Percentiles rank a stretch among this genome's conserved stretches.
Evolutionary conservation across 1,140 invertebrate species (phyloP).

Genomic region (Rhopalosiphum padi): DNA sequence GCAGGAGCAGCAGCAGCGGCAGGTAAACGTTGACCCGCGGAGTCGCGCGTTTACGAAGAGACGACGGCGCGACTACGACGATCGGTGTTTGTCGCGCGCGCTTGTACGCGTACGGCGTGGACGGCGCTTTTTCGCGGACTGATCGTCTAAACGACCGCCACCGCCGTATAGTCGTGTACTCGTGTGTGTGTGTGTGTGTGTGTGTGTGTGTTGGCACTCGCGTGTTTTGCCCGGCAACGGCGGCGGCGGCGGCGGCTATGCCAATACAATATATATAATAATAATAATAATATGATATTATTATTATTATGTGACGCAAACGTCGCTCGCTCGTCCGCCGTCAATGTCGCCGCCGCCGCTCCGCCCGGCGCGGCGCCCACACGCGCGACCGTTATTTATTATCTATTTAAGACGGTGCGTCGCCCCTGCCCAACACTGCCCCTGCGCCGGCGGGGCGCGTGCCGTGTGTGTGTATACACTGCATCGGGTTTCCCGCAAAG

Average conservation of each 20-base stretch:
- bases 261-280: neutral
- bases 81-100: neutral
- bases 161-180: neutral
- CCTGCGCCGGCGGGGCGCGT: neutral
- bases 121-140: constrained; percentile 33
- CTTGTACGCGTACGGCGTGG: neutral
- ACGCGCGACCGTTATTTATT: constrained; percentile 7
- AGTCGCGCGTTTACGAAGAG: neutral
- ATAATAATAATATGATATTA: neutral
- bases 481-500: neutral
- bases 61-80: neutral
- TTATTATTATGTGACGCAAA: constrained; percentile 7
- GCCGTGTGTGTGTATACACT: neutral
- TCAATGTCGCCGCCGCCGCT: neutral
- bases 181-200: neutral
- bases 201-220: constrained; percentile 33
- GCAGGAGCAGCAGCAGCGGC: too few species aligned
- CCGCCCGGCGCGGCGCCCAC: neutral
- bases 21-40: neutral
- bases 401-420: constrained; percentile 14
- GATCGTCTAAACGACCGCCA: neutral
- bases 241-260: neutral
- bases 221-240: constrained; percentile 20
- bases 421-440: neutral
- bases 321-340: neutral